A percentile compares a stretch with the other conserved stretches of the same genome.
These are phyloP conservation scores for Prosopocoilus inquinatus DNA, from an alignment of 2,888 invertebrate genomes.

Conservation along the genomic window DNA sequence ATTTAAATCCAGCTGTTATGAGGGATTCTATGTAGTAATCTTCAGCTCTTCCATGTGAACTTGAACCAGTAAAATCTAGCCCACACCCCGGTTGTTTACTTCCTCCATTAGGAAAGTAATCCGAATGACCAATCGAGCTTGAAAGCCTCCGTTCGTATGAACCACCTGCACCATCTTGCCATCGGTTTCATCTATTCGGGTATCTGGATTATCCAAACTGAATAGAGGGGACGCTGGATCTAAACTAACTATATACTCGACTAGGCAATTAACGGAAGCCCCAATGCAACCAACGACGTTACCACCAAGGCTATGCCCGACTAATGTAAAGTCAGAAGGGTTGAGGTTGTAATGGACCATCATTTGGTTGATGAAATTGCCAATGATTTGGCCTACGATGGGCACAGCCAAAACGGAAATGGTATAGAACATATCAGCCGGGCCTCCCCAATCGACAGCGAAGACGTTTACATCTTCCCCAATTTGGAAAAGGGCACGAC, in stretches of 20 bases:
- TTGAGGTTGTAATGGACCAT: slow-evolving; percentile 10
- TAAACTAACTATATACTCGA: slow-evolving; percentile 24
- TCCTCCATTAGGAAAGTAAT: slow-evolving; percentile 28
- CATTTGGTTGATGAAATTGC: slow-evolving; percentile 20
- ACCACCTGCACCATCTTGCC: slow-evolving; percentile 21
- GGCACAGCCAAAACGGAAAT: slow-evolving; percentile 18
- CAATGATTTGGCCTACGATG: slow-evolving; percentile 18
- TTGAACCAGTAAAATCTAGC: slow-evolving; percentile 26
- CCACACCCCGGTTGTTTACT: slow-evolving; percentile 25
- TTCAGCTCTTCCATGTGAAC: slow-evolving; percentile 44
- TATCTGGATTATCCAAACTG: slow-evolving; percentile 1
- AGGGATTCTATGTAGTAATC: slow-evolving; percentile 46
- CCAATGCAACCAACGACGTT: slow-evolving; percentile 32
- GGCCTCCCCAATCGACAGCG: slow-evolving; percentile 39
- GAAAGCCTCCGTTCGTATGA: slow-evolving; percentile 22
- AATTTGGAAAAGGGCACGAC: slow-evolving; percentile 28
- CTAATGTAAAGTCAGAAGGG: slow-evolving; percentile 11
- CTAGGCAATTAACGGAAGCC: slow-evolving; percentile 13
- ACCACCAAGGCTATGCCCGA: slow-evolving; percentile 27
- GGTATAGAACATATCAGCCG: slow-evolving; percentile 26
- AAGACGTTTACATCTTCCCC: slow-evolving; percentile 39
- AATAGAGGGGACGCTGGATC: slow-evolving; percentile 22
- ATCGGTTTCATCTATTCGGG: not conserved
- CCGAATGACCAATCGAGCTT: slow-evolving; percentile 25
- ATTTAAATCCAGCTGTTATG: slow-evolving; percentile 30